Evolutionary conservation across 2,888 invertebrate species (phyloP), one percentile per base, ranked within the genome.

Genomic region (Eudasyphora cyanicolor): DNA sequence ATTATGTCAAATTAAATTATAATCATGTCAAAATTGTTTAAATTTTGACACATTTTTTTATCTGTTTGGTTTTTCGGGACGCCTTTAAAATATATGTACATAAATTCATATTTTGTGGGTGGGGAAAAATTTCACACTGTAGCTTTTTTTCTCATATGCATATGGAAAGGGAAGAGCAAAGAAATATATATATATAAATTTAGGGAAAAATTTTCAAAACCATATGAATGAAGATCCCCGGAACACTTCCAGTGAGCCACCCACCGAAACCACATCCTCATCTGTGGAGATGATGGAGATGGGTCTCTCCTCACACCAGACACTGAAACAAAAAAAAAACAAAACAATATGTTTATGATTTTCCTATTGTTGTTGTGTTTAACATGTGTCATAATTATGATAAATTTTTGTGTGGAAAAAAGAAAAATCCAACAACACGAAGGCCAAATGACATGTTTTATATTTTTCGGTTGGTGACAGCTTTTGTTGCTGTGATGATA

Each of bases 1-100:
- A 82, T 83, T 70, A 77, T 86, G 86, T 86, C 86, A 85, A 85
- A 86, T 86, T 85, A 85, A 84, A 85, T 87, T 85, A 86, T 82
- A 70, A 84, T 85, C 76, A 85, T 80, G 82, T 85, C 86, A 83
- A 45, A 77, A 27, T 79, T 77, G 51, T 79, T 79, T 69, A 57
- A 62, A 78, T 49, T 69, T 49, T 49, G 49, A 69, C 67, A 67
- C 67, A 69, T 29, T 49, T 49, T 49, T 49, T 69, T 5, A n/a
- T 6, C 17, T n/a, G 38, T 29, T 45, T 7, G n/a, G 4, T 38
- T 38, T 45, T 69, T 67, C 7, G 45, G 24, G n/a, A 27, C 8
- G 38, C 27, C 27, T 69, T 45, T 45, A 2, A 62, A 70, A 51
- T 76, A n/a, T n/a, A n/a, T n/a, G n/a, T n/a, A n/a, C n/a, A n/a